phyloP scores from a whole-genome alignment of 1,140 invertebrate species.

The Sarcophaga bullata region DNA sequence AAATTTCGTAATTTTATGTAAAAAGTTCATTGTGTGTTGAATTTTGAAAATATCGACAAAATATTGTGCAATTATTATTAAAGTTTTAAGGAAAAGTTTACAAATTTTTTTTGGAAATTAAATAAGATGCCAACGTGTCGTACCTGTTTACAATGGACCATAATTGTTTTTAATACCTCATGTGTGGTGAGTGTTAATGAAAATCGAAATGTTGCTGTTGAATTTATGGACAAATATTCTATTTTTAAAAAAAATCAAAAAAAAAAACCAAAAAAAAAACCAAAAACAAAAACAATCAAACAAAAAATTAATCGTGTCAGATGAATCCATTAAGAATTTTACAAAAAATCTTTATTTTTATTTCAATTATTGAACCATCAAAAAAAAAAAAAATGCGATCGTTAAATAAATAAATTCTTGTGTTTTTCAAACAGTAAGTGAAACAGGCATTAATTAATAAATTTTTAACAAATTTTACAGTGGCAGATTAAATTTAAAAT shows the following conservation, averaged over 20 bases:
- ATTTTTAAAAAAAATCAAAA: not conserved
- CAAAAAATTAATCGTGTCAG: not conserved
- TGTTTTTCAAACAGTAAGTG: too few species aligned
- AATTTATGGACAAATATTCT: not conserved
- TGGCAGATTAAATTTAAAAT: too few species aligned
- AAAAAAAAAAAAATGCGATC: too few species aligned
- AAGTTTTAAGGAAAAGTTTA: too few species aligned
- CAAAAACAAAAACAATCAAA: not conserved
- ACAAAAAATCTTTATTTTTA: too few species aligned
- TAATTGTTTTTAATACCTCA: conserved; percentile 43
- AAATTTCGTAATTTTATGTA: not conserved
- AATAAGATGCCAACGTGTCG: conserved; percentile 37
- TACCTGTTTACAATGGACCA: conserved; percentile 43
- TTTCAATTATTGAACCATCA: too few species aligned
- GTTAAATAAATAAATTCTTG: too few species aligned
- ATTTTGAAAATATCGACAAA: not conserved
- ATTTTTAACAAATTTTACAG: too few species aligned
- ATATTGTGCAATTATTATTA: not conserved
- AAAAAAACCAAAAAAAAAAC: not conserved
- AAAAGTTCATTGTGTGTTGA: not conserved
- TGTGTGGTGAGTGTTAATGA: conserved; percentile 43
- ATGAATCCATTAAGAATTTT: not conserved
- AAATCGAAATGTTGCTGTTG: not conserved
- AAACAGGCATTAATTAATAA: too few species aligned
- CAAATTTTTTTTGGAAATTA: not conserved